Conservation (phyloP, 2,888 invertebrate genomes). For the Sinopyrophorus schimmeli region DNA sequence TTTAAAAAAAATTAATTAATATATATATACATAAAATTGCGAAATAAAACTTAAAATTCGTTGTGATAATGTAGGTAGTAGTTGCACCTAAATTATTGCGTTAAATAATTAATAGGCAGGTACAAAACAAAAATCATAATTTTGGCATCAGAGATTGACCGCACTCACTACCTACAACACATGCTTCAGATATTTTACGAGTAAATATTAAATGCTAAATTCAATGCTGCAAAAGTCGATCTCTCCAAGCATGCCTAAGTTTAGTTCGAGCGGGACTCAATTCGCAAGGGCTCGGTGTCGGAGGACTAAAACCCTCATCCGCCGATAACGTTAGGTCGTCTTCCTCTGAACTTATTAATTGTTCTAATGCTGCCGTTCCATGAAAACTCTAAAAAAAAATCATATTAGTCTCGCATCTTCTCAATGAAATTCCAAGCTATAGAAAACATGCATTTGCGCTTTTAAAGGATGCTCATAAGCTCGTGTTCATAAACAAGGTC, state of each 20-base stretch:
- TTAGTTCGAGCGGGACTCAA: slow-evolving; percentile 50
- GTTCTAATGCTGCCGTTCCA: slow-evolving; percentile 54
- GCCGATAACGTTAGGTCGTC: slow-evolving; percentile 54
- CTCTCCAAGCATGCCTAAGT: slow-evolving; percentile 48
- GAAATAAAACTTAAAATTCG: not conserved
- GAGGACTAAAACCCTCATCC: slow-evolving; percentile 55
- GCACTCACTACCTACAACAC: no score
- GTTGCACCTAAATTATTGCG: no score
- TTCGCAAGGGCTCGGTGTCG: slow-evolving; percentile 55
- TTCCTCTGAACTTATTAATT: slow-evolving; percentile 50
- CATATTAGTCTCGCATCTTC: no score
- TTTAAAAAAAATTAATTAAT: slow-evolving; percentile 3
- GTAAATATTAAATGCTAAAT: no score
- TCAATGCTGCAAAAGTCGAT: slow-evolving; percentile 35
- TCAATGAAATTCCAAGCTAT: no score
- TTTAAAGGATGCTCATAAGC: no score
- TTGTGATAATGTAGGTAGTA: not conserved
- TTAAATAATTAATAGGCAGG: no score
- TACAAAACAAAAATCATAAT: no score
- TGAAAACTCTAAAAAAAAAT: slow-evolving; percentile 52
- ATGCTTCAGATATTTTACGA: no score
- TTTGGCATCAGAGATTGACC: no score
- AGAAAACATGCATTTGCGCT: no score
- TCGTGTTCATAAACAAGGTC: no score
- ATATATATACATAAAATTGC: not conserved